Evolutionary conservation across 2,888 invertebrate genomes (phyloP), one percentile per base, ranked within the genome.

Genomic region (Dusona sp.): DNA sequence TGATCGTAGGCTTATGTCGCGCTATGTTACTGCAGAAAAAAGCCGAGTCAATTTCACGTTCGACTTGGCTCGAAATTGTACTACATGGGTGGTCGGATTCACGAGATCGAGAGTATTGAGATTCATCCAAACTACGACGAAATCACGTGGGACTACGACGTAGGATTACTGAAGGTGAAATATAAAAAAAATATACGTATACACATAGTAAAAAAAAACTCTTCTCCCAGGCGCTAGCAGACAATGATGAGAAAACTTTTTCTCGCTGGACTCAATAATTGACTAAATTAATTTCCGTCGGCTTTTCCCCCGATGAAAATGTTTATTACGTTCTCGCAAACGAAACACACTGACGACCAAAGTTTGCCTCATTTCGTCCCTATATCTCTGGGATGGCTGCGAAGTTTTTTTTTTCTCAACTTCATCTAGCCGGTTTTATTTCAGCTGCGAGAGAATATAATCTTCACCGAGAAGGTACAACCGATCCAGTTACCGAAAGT

Each of bases 151-250:
- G 92, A 92, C 86, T 92, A 89, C 81, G 91, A 92, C 57, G 86
- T 91, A 7, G 91, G 88, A 36, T 86, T 92, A 42, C 78, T 92
- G 57, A 89, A 91, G 90, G 92, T 92, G 88, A 13, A 83, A 54
- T 29, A 29, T 19, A 51, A 64, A 38, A 57, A 73, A 54, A 22
- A 42, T 64, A 72, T 13, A 70, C 19, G 22, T 33, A 70, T 65
- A 65, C 25, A 54, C n/a, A 11, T 19, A 54, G 3, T 9, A 67
- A 38, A 57, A 72, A 33, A 82, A 82, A 19, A 9, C 8, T 13
- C n/a, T 36, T 33, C 36, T 22, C 16, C 42, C 48, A 3, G 42
- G 65, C 70, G 61, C 29, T 61, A 36, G 68, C n/a, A 38, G 72
- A 72, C 75, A 51, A 79, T 45, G 82, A 79, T 79, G 83, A 79